These are phyloP conservation scores for Synanthedon formicaeformis DNA, from an alignment of 2,888 invertebrate species.

Conservation along the genomic window DNA sequence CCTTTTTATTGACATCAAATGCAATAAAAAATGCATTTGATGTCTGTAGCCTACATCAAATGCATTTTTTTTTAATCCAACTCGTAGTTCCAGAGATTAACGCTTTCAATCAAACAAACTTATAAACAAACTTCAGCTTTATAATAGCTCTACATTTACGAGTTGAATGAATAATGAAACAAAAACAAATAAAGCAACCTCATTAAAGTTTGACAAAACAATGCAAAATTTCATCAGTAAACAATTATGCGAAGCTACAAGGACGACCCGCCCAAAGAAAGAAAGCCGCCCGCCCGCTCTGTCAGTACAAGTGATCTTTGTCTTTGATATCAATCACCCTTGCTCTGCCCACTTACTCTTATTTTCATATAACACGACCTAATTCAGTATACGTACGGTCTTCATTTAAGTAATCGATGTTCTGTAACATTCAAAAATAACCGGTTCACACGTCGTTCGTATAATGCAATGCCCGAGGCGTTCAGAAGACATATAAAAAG, in stretches of 20 bases:
- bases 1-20: too few relatives aligned
- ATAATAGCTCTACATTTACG: too few relatives aligned
- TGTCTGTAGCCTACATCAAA: too few relatives aligned
- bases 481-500: constrained; percentile 43
- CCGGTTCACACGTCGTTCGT: constrained; percentile 28
- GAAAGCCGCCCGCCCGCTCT: constrained; percentile 34
- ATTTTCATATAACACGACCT: constrained; percentile 26
- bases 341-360: constrained; percentile 27
- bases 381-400: constrained; percentile 18
- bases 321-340: constrained; percentile 34
- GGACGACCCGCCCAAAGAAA: constrained; percentile 36
- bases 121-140: too few relatives aligned
- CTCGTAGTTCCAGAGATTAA: too few relatives aligned
- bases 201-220: constrained; percentile 1
- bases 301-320: constrained; percentile 45
- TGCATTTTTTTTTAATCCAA: too few relatives aligned
- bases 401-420: constrained; percentile 12
- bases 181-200: not conserved
- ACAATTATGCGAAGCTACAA: constrained; percentile 18
- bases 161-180: not conserved
- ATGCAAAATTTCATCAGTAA: constrained; percentile 10
- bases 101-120: too few relatives aligned
- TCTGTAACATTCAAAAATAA: constrained; percentile 22
- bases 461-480: constrained; percentile 38
- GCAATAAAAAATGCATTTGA: too few relatives aligned